Percentiles rank a stretch among this genome's conserved stretches.
phyloP scores from a whole-genome alignment of 1,140 invertebrate species.

The Temnothorax nylanderi region DNA sequence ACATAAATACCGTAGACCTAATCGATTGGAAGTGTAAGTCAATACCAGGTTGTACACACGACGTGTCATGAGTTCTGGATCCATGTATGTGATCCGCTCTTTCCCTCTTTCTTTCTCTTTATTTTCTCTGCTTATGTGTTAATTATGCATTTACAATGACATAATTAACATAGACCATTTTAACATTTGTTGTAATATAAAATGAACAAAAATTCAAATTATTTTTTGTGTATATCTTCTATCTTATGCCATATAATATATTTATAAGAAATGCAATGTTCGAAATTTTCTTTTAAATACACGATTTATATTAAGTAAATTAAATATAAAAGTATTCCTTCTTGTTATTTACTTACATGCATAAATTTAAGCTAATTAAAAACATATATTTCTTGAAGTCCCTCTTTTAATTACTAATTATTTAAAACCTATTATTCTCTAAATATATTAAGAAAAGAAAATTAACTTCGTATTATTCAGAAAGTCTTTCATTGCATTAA shows the following conservation, averaged over 20 bases:
- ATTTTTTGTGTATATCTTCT: neutral
- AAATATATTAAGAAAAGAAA: neutral
- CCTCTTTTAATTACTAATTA: neutral
- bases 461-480: neutral
- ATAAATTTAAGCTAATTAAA: neutral
- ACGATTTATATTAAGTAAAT: neutral
- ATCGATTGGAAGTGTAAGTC: slow-evolving; percentile 80
- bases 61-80: slow-evolving; percentile 42
- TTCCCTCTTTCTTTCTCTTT: neutral
- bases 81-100: slow-evolving; percentile 6
- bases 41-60: slow-evolving; percentile 75
- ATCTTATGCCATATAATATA: neutral
- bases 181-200: neutral
- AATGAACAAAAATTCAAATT: neutral
- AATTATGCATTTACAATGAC: neutral
- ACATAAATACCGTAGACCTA: slow-evolving; percentile 77
- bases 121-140: neutral
- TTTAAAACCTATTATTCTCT: neutral
- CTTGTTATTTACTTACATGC: neutral
- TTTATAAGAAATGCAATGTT: neutral
- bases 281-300: neutral
- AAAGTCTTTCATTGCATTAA: neutral
- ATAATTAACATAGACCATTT: neutral
- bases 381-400: neutral
- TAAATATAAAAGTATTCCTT: neutral